Evolutionary conservation across 2,113 vertebrate genomes (phyloP), one percentile per base, ranked within the genome.

Genomic region (Coreoperca whiteheadi): DNA sequence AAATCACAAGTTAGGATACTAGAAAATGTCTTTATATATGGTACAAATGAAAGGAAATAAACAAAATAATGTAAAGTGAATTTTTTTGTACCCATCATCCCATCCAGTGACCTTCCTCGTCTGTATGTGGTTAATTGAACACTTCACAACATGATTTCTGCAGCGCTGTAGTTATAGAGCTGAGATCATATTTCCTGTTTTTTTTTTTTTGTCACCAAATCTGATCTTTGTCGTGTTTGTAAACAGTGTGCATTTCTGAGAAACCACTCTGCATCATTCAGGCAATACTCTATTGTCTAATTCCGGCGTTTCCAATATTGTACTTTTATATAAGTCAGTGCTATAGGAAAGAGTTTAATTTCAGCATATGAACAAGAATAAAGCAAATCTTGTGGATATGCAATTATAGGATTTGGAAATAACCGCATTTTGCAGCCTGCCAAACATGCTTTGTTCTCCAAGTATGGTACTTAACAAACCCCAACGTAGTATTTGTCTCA

Each of bases 151-250:
- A 9, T 15, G 3, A 34, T 74, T 69, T 30, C 21, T 53, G 64
- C 54, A 78, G 59, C 59, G 51, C 53, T 84, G 74, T 79, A 77
- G 77, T 86, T 63, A 8, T 50, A 59, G 39, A 81, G 23, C 54
- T 67, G 32, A 78, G 23, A 57, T 77, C 67, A 43, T 54, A 53
- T 73, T 87, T 90, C 88, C 86, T 90, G 86, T 90, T 85, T 74
- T n/a, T n/a, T n/a, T n/a, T n/a, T n/a, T n/a, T n/a, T 80, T 77
- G 71, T 41, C 82, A 71, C 71, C 48, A 76, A 57, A 85, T 77
- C 66, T 54, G 30, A 12, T 37, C 21, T 77, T 56, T 48, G 23
- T 12, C 1, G 0, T 71, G 16, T 43, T 6, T 43, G n/a, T 18
- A 25, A 30, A 59, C 39, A n/a, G 41, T 37, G 4, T 12, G 23